These are phyloP conservation scores for Dendrophyllia cribrosa DNA, from an alignment of 64 coral and sea anemone species.

Conservation along the genomic window DNA sequence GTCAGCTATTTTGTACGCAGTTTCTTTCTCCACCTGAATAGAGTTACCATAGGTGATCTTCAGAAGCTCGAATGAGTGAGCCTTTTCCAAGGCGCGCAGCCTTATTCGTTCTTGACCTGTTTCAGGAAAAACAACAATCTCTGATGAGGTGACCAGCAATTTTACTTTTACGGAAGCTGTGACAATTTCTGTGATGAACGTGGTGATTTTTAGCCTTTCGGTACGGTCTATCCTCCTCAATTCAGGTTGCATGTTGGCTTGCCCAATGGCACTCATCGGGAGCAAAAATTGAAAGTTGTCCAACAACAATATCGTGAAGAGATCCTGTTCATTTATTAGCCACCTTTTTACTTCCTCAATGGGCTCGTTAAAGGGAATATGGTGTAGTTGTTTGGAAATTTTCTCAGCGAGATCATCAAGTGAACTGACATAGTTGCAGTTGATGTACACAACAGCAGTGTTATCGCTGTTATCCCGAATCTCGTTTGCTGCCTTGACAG, in stretches of 20 bases:
- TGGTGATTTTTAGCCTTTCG: background rate
- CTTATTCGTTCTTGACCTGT: background rate
- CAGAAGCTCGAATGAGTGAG: background rate
- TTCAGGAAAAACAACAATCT: background rate
- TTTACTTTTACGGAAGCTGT: background rate
- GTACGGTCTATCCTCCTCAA: background rate
- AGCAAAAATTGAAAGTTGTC: background rate
- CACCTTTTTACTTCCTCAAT: background rate
- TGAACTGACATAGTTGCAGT: background rate
- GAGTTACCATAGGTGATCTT: background rate
- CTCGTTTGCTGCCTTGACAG: conserved; percentile 3
- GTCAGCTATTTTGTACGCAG: background rate
- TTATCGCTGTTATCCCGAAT: background rate
- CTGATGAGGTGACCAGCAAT: background rate
- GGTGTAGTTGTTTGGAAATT: background rate
- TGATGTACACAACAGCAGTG: background rate
- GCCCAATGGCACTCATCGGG: too few relatives aligned
- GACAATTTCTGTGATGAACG: background rate
- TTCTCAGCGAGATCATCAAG: background rate
- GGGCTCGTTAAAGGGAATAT: background rate
- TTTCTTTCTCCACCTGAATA: background rate
- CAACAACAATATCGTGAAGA: background rate
- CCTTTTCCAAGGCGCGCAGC: background rate
- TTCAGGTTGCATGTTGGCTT: background rate
- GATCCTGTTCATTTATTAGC: background rate